These are phyloP conservation scores for Pterobdella sp. DNA, from an alignment of 2,888 invertebrate species.

Conservation along the genomic window DNA sequence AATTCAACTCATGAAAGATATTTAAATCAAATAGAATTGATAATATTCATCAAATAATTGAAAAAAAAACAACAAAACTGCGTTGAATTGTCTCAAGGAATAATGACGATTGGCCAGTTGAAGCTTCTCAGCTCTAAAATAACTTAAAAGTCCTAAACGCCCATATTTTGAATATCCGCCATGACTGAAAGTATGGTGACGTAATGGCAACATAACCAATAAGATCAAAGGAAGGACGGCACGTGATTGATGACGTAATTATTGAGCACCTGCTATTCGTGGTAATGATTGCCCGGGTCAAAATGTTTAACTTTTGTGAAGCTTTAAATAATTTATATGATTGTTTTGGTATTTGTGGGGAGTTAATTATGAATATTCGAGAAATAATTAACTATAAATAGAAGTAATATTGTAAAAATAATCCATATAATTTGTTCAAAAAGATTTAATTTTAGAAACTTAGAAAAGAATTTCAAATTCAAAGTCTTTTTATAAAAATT, in stretches of 20 bases:
- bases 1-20: no score
- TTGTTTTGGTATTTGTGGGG: no score
- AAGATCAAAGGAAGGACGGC: conserved; percentile 25
- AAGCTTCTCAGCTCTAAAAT: no score
- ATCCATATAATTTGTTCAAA: neutral
- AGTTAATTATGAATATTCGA: no score
- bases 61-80: no score
- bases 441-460: neutral
- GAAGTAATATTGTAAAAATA: no score
- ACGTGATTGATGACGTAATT: conserved; percentile 30
- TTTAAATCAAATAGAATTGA: no score
- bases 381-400: no score
- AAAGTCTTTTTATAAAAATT: no score
- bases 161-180: neutral
- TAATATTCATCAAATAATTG: no score
- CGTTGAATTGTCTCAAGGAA: no score
- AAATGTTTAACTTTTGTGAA: neutral
- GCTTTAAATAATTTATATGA: neutral
- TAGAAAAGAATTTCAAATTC: neutral
- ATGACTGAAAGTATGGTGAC: conserved; percentile 20
- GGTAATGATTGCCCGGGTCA: neutral
- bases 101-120: no score
- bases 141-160: neutral
- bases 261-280: conserved; percentile 16
- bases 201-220: conserved; percentile 25